These are phyloP conservation scores for Pollenia griseotomentosa DNA, from an alignment of 2,888 invertebrate genomes.

Conservation along the genomic window DNA sequence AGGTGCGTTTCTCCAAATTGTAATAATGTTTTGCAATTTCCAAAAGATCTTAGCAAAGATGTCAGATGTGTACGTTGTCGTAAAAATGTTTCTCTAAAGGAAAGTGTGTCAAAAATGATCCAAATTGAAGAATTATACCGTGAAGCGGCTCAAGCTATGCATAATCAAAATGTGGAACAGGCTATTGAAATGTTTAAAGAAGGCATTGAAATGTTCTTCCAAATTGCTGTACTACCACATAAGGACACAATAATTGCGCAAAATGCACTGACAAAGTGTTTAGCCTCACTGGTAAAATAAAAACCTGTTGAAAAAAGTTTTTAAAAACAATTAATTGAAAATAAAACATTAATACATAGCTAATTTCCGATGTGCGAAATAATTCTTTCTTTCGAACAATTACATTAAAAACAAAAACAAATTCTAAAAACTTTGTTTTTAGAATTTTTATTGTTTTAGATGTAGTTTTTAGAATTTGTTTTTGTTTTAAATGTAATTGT, in stretches of 20 bases:
- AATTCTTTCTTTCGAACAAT: no score
- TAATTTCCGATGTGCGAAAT: no score
- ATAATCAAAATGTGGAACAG: constrained; percentile 85
- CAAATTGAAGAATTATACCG: constrained; percentile 85
- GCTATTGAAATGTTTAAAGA: constrained; percentile 86
- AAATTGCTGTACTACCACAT: constrained; percentile 88
- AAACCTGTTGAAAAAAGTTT: constrained; percentile 77
- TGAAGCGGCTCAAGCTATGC: constrained; percentile 84
- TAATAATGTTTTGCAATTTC: constrained; percentile 84
- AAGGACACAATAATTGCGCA: constrained; percentile 89
- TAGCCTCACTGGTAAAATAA: constrained; percentile 82
- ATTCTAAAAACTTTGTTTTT: no score
- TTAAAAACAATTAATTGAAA: neutral
- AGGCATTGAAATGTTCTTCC: constrained; percentile 87
- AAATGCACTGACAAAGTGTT: constrained; percentile 88
- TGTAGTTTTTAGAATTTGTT: no score
- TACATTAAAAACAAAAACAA: no score
- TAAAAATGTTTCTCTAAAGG: constrained; percentile 84
- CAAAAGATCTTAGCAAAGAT: constrained; percentile 83
- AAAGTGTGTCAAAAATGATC: constrained; percentile 83
- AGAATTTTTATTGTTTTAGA: no score
- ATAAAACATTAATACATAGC: no score
- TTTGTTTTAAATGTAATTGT: no score
- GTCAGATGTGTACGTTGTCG: constrained; percentile 85
- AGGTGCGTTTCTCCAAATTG: constrained; percentile 86